A percentile compares a stretch with the other conserved stretches of the same genome.
Conservation (phyloP, 2,113 vertebrate species). For the Hystrix brachyura region DNA sequence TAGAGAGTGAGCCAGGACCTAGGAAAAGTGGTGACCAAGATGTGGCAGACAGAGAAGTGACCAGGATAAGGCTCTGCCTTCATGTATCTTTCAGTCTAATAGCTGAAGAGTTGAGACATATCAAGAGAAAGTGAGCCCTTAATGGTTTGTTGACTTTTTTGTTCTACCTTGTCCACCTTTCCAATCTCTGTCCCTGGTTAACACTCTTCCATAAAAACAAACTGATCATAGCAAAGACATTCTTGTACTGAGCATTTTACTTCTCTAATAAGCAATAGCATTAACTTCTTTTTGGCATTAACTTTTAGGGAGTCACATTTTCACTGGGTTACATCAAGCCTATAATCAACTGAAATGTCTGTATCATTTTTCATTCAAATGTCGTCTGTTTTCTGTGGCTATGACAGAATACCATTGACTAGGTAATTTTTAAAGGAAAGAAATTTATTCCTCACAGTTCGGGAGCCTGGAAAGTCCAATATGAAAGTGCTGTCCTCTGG, state of each 20-base stretch:
- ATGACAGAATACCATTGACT: background rate
- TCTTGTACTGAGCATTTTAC: background rate
- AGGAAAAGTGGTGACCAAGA: background rate
- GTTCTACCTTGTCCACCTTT: background rate
- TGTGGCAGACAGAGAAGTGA: background rate
- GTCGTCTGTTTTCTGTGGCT: background rate
- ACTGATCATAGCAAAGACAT: background rate
- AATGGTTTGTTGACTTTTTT: background rate
- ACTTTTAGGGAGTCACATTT: conserved; percentile 4
- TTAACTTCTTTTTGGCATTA: background rate
- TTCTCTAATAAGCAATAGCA: background rate
- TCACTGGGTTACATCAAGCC: background rate
- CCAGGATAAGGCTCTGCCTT: background rate
- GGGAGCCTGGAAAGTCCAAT: background rate
- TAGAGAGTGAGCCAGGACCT: background rate
- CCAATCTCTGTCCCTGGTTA: background rate
- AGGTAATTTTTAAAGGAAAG: background rate
- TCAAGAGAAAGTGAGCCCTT: background rate
- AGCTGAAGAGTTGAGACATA: background rate
- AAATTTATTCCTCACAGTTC: background rate
- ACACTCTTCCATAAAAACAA: background rate
- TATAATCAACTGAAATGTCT: background rate
- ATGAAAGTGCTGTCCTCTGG: background rate
- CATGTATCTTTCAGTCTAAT: background rate
- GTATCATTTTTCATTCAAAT: background rate